Evolutionary conservation across 2,113 vertebrate species (phyloP).

Genomic region (Zosterops japonicus): DNA sequence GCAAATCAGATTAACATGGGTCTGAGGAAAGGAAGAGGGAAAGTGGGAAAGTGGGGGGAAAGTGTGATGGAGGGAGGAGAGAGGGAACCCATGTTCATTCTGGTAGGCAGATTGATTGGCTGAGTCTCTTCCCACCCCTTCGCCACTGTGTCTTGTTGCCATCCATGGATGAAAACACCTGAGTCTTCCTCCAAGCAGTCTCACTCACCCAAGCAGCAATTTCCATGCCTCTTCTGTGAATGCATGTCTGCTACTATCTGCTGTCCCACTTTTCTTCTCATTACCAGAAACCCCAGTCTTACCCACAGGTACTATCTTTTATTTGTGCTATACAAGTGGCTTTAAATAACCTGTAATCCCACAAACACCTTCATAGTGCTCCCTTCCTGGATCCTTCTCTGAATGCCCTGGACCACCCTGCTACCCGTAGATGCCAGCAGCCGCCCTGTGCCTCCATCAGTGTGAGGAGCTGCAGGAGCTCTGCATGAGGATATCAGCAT

Average conservation of each 20-base stretch:
- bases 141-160: background rate
- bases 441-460: background rate
- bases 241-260: background rate
- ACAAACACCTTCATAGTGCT: background rate
- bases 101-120: background rate
- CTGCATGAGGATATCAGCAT: rapidly evolving
- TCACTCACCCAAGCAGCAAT: background rate
- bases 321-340: background rate
- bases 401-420: background rate
- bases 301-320: background rate
- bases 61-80: background rate
- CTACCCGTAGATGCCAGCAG: background rate
- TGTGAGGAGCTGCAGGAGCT: background rate
- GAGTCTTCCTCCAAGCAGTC: background rate
- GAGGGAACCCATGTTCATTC: background rate
- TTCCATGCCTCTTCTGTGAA: background rate
- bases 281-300: background rate
- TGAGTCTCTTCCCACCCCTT: background rate
- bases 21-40: background rate
- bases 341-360: background rate
- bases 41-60: background rate
- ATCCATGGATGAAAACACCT: background rate
- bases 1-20: slow-evolving; percentile 66
- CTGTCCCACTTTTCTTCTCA: background rate
- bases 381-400: background rate